Conservation (phyloP, 2,888 invertebrate genomes). For the Oeneis ivallda region DNA sequence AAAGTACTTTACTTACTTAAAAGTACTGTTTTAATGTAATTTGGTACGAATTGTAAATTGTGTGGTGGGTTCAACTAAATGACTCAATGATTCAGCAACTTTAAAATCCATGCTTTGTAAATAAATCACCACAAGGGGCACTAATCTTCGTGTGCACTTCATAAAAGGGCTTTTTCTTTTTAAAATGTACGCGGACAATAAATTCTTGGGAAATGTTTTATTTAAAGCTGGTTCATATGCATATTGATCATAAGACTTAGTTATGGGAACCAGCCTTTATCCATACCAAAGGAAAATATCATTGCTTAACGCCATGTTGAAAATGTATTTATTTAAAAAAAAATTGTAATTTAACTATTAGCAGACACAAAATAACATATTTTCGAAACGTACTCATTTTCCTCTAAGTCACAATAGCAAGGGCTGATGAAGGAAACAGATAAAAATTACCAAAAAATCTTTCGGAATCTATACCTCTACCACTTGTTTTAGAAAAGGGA, state of each 20-base stretch:
- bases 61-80: constrained; percentile 28
- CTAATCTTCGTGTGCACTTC: constrained; percentile 31
- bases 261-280: background rate
- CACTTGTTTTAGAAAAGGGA: no score
- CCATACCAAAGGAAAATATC: no score
- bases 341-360: no score
- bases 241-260: background rate
- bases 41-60: background rate
- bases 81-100: constrained; percentile 15
- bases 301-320: no score
- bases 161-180: constrained; percentile 45
- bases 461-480: no score
- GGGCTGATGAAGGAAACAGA: no score
- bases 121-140: constrained; percentile 27
- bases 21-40: background rate
- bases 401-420: no score
- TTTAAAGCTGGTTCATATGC: background rate
- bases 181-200: background rate
- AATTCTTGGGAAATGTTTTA: background rate
- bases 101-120: constrained; percentile 30
- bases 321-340: no score
- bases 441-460: no score
- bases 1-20: background rate
- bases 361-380: no score
- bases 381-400: no score